Percentiles rank a stretch among this genome's conserved stretches.
phyloP scores from a whole-genome alignment of 2,113 vertebrate species.

The Dasypus novemcinctus region DNA sequence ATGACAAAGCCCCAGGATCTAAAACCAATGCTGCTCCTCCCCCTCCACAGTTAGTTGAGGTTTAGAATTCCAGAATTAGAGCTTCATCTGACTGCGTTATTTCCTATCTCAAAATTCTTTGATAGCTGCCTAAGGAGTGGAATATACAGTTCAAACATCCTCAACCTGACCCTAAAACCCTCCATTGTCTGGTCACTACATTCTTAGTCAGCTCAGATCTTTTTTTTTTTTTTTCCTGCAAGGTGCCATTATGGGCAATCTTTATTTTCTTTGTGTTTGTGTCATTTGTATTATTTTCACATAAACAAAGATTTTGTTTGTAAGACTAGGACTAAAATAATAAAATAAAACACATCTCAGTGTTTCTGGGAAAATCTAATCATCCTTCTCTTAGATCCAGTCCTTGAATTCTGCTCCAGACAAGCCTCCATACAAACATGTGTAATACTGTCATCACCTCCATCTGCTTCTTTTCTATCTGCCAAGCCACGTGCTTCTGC shows the following conservation, averaged over 20 bases:
- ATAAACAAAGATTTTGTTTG: neutral
- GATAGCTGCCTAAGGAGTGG: neutral
- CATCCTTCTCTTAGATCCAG: neutral
- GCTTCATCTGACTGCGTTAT: neutral
- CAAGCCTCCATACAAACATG: neutral
- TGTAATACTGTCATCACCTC: neutral
- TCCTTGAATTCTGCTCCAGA: neutral
- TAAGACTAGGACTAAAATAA: neutral
- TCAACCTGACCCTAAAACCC: neutral
- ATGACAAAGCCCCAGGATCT: neutral
- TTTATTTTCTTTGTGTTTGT: neutral
- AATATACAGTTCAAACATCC: neutral
- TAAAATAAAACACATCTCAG: neutral
- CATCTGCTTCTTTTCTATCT: neutral
- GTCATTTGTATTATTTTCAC: neutral
- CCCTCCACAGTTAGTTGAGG: neutral
- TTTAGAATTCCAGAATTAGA: neutral
- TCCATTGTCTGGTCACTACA: neutral
- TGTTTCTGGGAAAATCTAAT: neutral
- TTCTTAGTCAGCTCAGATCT: neutral
- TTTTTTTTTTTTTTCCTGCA: neutral
- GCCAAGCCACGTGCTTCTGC: neutral
- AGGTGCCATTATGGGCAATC: neutral
- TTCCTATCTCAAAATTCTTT: neutral
- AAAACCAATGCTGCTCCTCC: neutral